A percentile compares a stretch with the other conserved stretches of the same genome.
Evolutionary conservation across 2,113 vertebrate genomes (phyloP).

Genomic region (Gallinago undulata): DNA sequence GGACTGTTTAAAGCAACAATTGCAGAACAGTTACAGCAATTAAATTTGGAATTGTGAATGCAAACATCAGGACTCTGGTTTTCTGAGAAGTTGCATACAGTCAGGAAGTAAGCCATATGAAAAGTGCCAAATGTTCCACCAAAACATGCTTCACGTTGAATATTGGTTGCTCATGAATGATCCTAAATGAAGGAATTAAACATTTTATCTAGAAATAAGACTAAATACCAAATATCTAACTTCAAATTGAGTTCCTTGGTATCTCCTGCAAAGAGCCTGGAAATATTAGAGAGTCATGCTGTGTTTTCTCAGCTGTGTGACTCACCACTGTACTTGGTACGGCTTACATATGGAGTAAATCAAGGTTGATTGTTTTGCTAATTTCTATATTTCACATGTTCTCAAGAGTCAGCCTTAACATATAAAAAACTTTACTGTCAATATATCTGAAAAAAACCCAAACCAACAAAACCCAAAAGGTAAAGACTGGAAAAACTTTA

Average conservation of each 20-base stretch:
- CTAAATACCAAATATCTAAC: background rate
- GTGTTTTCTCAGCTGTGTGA: background rate
- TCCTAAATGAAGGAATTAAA: background rate
- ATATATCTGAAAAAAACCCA: background rate
- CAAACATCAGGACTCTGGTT: background rate
- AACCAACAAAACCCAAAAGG: background rate
- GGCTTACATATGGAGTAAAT: background rate
- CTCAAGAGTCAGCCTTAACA: background rate
- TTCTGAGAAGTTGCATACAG: background rate
- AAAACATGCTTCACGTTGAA: background rate
- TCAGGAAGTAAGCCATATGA: background rate
- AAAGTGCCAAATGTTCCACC: background rate
- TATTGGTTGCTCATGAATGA: background rate
- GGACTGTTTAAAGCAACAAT: background rate
- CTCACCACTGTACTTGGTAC: background rate
- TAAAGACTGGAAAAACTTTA: background rate
- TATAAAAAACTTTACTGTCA: background rate
- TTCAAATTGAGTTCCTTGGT: background rate
- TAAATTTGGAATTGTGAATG: background rate
- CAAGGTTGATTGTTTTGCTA: background rate
- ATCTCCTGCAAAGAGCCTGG: background rate
- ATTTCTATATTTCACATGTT: background rate
- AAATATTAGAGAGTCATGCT: background rate
- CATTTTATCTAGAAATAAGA: background rate
- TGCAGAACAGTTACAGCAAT: background rate